Evolutionary conservation across 2,113 vertebrate species (phyloP).

Genomic region (Condylura cristata): DNA sequence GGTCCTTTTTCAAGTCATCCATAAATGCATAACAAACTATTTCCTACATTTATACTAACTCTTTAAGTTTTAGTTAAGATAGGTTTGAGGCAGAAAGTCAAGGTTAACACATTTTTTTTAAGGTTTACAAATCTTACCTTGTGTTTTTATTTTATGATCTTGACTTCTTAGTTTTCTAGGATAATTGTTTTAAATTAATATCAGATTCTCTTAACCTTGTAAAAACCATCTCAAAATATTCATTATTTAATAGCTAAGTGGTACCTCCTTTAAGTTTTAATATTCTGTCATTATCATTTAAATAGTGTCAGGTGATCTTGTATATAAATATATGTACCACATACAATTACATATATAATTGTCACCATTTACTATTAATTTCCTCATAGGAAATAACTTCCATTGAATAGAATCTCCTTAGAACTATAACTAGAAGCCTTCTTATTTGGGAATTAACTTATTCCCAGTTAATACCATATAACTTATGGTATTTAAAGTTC

Average conservation of each 20-base stretch:
- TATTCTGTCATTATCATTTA: slow-evolving; percentile 21
- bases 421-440: not conserved
- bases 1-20: not conserved
- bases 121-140: slow-evolving; percentile 18
- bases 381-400: slow-evolving; percentile 17
- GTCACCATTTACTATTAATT: not conserved
- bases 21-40: not conserved
- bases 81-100: slow-evolving; percentile 15
- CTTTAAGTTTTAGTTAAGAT: slow-evolving; percentile 28
- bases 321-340: not conserved
- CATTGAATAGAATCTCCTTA: not conserved
- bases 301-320: not conserved
- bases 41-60: slow-evolving; percentile 14
- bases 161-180: too few relatives aligned
- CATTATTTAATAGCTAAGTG: not conserved
- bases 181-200: slow-evolving; percentile 7
- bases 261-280: slow-evolving; percentile 7
- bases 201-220: slow-evolving; percentile 13
- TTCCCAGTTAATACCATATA: too few relatives aligned
- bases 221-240: slow-evolving; percentile 32
- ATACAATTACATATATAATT: not conserved
- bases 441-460: not conserved
- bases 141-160: slow-evolving; percentile 65
- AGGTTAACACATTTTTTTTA: not conserved
- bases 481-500: slow-evolving; percentile 16